These are phyloP conservation scores for Aethes cnicana DNA, from an alignment of 2,888 invertebrate species.

Conservation along the genomic window DNA sequence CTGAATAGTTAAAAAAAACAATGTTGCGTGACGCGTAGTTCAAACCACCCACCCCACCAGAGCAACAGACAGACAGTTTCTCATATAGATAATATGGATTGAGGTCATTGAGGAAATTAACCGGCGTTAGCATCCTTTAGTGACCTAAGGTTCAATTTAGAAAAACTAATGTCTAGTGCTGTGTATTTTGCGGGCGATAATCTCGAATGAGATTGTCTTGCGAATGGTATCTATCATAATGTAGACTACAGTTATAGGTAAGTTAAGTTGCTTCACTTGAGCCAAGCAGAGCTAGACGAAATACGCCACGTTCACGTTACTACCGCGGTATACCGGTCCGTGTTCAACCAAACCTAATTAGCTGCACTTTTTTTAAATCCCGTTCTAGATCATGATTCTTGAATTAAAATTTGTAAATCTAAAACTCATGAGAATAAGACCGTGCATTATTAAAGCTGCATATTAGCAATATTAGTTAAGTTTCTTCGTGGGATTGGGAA, in stretches of 20 bases:
- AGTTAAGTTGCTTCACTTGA: conserved; percentile 33
- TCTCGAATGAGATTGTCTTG: neutral
- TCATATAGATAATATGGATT: no score
- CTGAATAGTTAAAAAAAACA: neutral
- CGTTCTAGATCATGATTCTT: conserved; percentile 49
- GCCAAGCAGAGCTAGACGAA: conserved; percentile 42
- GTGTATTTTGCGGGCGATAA: no score
- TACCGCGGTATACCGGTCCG: conserved; percentile 39
- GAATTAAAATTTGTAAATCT: conserved; percentile 51
- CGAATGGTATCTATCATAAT: neutral
- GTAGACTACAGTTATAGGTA: conserved; percentile 23
- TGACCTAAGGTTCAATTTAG: no score
- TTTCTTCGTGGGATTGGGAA: no score
- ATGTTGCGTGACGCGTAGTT: no score
- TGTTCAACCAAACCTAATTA: conserved; percentile 57
- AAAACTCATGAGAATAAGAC: conserved; percentile 56
- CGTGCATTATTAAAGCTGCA: conserved; percentile 57
- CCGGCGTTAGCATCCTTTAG: no score
- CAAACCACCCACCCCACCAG: no score
- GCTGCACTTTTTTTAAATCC: conserved; percentile 51
- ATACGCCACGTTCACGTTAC: conserved; percentile 39
- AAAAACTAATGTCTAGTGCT: no score
- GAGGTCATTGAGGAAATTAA: no score
- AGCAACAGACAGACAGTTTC: no score
- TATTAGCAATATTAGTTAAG: no score